Conservation (phyloP, 2,888 invertebrate genomes). For the Mythimna impura region DNA sequence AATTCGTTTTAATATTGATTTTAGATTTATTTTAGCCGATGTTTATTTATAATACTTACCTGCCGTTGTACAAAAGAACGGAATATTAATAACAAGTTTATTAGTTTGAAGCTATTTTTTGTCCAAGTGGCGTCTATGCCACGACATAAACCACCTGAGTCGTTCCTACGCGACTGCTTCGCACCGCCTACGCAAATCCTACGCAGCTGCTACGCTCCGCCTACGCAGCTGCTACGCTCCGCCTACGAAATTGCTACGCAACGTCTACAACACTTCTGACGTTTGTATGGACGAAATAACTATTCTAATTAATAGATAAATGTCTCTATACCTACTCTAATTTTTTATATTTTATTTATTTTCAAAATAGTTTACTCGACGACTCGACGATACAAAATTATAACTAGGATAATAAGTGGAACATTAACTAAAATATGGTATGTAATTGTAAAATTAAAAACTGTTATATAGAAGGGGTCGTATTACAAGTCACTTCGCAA, state of each 20-base stretch:
- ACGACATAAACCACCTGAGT: not conserved
- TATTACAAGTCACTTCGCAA: conserved; percentile 87
- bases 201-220: conserved; percentile 10
- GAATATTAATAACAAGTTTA: no score
- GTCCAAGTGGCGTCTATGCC: not conserved
- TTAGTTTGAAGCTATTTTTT: not conserved
- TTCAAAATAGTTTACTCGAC: not conserved
- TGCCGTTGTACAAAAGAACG: not conserved
- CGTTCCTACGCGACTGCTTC: not conserved
- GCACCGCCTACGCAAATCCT: not conserved
- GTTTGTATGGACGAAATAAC: not conserved
- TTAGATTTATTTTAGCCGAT: conserved; percentile 18
- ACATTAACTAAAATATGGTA: conserved; percentile 58
- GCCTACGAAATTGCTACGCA: conserved; percentile 14
- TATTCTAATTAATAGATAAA: not conserved
- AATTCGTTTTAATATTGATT: conserved; percentile 50
- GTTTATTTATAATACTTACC: not conserved
- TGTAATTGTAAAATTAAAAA: conserved; percentile 79
- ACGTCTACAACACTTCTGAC: not conserved
- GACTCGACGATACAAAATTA: not conserved
- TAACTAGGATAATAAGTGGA: conserved; percentile 25
- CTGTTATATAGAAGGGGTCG: conserved; percentile 82
- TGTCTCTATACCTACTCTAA: not conserved
- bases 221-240: conserved; percentile 11
- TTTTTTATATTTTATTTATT: no score